Percentiles rank a stretch among this genome's conserved stretches.
phyloP scores from a whole-genome alignment of 2,797 vertebrate genomes.

The Psittacula derbiana region DNA sequence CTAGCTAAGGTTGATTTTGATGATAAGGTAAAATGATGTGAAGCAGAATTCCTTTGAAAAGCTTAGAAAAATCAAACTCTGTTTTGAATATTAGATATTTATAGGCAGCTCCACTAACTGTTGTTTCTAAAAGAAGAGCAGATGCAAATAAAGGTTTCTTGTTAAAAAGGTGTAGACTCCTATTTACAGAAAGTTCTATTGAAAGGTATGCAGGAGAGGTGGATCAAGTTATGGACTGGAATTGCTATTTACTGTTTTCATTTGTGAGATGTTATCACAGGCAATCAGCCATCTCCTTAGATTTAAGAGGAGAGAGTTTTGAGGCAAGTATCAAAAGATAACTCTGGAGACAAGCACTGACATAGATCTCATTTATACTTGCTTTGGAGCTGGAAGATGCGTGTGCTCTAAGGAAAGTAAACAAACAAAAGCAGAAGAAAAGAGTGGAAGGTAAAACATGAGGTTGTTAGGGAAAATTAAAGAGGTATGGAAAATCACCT shows the following conservation, averaged over 20 bases:
- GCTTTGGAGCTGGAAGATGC: not conserved
- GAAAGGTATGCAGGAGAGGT: not conserved
- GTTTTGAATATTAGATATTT: not conserved
- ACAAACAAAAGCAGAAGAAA: not conserved
- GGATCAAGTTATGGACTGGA: not conserved
- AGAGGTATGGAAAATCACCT: not conserved
- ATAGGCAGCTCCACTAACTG: not conserved
- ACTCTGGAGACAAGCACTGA: not conserved
- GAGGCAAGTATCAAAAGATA: not conserved
- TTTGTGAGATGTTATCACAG: not conserved
- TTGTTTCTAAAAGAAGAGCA: not conserved
- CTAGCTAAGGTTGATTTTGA: not conserved
- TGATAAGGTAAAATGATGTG: not conserved
- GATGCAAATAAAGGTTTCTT: not conserved
- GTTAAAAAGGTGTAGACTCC: not conserved
- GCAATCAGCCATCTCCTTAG: not conserved
- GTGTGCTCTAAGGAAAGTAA: not conserved
- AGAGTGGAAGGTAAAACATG: not conserved
- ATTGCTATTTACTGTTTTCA: not conserved
- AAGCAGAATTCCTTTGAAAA: not conserved
- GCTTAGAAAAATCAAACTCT: not conserved
- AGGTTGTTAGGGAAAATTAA: not conserved
- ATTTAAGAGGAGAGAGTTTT: not conserved
- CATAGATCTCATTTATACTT: not conserved
- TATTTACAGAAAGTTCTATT: not conserved